Conservation (phyloP, 2,888 invertebrate species). For the Caradrina kadenii region DNA sequence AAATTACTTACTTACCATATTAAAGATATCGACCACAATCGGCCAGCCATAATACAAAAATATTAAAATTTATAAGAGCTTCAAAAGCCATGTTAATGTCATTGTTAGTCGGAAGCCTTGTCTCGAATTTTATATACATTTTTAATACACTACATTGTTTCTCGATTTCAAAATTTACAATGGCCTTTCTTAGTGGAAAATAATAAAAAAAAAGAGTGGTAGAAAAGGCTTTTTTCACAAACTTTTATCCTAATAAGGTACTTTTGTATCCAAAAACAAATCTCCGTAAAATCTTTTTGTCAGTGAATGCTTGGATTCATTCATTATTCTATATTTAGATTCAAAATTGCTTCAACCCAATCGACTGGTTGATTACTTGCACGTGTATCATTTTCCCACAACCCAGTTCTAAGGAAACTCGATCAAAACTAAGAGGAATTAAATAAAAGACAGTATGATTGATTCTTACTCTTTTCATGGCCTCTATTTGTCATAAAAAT, state of each 20-base stretch:
- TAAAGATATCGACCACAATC: conserved; percentile 2
- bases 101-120: conserved; percentile 1
- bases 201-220: not conserved
- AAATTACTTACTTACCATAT: not conserved
- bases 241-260: not conserved
- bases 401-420: conserved; percentile 43
- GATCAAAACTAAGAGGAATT: conserved; percentile 45
- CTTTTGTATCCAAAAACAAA: conserved; percentile 27
- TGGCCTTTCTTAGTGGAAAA: not conserved
- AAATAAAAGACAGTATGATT: conserved; percentile 52
- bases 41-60: conserved; percentile 7
- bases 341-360: conserved; percentile 71
- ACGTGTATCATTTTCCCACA: conserved; percentile 73
- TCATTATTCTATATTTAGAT: conserved; percentile 70
- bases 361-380: conserved; percentile 73
- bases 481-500: conserved; percentile 33
- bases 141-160: not conserved
- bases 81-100: conserved; percentile 17
- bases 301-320: conserved; percentile 26
- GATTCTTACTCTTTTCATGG: conserved; percentile 48
- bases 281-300: conserved; percentile 9
- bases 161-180: not conserved
- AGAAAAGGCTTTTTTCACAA: not conserved
- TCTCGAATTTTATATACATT: not conserved
- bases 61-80: conserved; percentile 19